phyloP scores from a whole-genome alignment of 2,113 vertebrate genomes.

The Prolemur simus region DNA sequence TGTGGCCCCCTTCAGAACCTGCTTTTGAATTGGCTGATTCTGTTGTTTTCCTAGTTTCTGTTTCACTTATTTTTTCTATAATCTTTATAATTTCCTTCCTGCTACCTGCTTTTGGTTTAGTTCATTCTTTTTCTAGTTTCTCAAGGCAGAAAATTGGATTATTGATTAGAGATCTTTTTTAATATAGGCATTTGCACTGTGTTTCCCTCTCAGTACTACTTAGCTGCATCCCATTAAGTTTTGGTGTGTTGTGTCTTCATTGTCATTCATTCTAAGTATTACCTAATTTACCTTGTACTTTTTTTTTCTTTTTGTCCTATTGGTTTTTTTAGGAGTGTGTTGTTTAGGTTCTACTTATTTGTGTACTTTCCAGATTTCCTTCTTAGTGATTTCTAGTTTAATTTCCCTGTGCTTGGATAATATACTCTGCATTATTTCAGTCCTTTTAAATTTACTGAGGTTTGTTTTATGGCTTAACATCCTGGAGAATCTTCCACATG shows the following conservation, averaged over 20 bases:
- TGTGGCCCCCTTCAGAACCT: too few relatives aligned
- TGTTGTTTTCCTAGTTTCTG: not conserved
- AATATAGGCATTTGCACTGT: not conserved
- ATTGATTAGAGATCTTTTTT: not conserved
- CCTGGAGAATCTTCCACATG: not conserved
- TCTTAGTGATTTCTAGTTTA: not conserved
- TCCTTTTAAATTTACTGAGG: not conserved
- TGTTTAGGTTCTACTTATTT: not conserved
- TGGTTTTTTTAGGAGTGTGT: not conserved
- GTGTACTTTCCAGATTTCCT: not conserved
- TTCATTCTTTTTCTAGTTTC: not conserved
- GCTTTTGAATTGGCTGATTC: not conserved
- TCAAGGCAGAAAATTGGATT: not conserved
- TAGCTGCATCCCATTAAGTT: not conserved
- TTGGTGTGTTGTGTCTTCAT: not conserved
- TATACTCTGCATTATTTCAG: not conserved
- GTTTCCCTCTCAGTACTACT: not conserved
- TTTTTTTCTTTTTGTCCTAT: not conserved
- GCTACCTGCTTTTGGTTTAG: not conserved
- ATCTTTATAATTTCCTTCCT: not conserved
- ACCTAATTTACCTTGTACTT: not conserved
- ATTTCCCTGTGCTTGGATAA: not conserved
- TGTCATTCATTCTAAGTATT: not conserved
- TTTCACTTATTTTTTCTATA: not conserved
- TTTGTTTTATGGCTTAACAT: not conserved